Conservation (phyloP, 53 echinoderm and acorn worm genomes). For the Henricia sp. region DNA sequence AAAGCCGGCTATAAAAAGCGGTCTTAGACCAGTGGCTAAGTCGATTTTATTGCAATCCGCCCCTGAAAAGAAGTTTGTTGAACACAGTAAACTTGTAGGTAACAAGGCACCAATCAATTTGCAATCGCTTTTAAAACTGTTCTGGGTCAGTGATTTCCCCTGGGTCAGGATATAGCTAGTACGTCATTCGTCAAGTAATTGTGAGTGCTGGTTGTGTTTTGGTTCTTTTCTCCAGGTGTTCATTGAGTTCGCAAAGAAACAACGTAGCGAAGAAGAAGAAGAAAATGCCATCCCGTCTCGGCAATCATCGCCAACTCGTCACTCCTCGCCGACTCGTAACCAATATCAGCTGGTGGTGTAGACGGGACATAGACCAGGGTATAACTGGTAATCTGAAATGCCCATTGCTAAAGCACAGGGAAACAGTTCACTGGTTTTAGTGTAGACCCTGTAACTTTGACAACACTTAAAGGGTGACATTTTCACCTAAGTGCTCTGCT, state of each 20-base stretch:
- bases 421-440: too few relatives aligned
- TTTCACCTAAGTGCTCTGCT: too few relatives aligned
- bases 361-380: too few relatives aligned
- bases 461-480: too few relatives aligned
- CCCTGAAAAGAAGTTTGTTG: background rate
- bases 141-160: background rate
- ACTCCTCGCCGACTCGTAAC: too few relatives aligned
- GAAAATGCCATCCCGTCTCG: background rate
- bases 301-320: too few relatives aligned
- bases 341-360: too few relatives aligned
- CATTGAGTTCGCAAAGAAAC: conserved; percentile 79
- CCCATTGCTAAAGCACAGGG: too few relatives aligned
- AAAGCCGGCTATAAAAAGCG: too few relatives aligned
- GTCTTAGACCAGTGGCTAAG: too few relatives aligned
- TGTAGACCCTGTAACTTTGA: too few relatives aligned
- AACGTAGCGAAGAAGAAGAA: conserved; percentile 45
- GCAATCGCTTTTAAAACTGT: background rate
- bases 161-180: background rate
- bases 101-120: background rate
- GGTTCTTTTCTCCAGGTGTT: conserved; percentile 64
- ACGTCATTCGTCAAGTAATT: background rate
- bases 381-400: too few relatives aligned
- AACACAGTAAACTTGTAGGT: background rate
- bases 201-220: background rate
- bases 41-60: background rate